Evolutionary conservation across 2,113 vertebrate genomes (phyloP), one percentile per base, ranked within the genome.

Genomic region (Epinephelus fuscoguttatus): DNA sequence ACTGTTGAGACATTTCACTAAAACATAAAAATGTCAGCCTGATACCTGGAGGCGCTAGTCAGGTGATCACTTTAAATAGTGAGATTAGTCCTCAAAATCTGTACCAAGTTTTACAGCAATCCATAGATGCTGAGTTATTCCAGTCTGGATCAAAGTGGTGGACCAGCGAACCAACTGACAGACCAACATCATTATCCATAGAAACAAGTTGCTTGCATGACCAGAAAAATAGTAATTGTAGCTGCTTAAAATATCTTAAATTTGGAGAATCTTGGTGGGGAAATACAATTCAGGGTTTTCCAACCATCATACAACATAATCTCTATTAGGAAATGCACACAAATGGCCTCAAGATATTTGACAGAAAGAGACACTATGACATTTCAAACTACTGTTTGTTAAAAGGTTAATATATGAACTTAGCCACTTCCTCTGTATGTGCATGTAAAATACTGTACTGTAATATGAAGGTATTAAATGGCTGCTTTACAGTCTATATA

Each of bases 391-490:
- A 14, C 33, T 47, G 57, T 15, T 25, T 47, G 57, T 15, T 25
- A 8, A 64, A 77, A 75, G 67, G 52, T 71, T 64, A 57, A 70
- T 69, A 74, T 69, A 53, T 75, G 72, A 27, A 47, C 18, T 4
- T 21, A 30, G 42, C 17, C 25, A 52, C 49, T 47, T 12, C 42
- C 3, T 33, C 27, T 30, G 12, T 60, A 14, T 7, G 2, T 40
- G 14, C 2, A 45, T 75, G 49, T n/a, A 23, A 37, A 14, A 52
- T 25, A n/a, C 21, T 59, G 56, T n/a, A n/a, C 19, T 74, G 19
- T 25, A 17, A 55, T 61, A 2, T 30, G 5, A 47, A 27, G 5
- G 23, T 52, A 18, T 15, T 45, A n/a, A 33, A 55, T 14, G 42
- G 7, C 40, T 52, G 8, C 23, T 62, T 18, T 21, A 42, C 6